These are phyloP conservation scores for Puma concolor DNA, from an alignment of 2,113 vertebrate genomes.

Conservation along the genomic window DNA sequence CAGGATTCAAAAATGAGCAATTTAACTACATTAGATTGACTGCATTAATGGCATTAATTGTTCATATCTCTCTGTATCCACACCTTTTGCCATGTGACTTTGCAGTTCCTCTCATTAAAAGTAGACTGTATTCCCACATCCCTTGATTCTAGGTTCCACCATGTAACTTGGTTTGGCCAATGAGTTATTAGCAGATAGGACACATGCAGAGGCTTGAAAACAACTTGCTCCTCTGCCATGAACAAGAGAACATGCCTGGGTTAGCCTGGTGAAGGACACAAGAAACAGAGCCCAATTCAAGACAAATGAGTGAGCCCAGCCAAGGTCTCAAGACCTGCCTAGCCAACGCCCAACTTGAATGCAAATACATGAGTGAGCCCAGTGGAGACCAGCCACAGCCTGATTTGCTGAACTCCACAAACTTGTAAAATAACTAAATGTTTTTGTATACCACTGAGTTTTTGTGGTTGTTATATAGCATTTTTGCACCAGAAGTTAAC, in stretches of 20 bases:
- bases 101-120: not conserved
- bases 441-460: not conserved
- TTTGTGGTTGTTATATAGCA: not conserved
- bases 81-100: not conserved
- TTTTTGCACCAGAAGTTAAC: not conserved
- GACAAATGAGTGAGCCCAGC: not conserved
- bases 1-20: not conserved
- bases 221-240: not conserved
- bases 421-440: not conserved
- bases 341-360: not conserved
- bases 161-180: not conserved
- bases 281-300: not conserved
- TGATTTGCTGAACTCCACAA: not conserved
- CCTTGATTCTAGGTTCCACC: not conserved
- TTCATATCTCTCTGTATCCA: not conserved
- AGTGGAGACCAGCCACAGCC: not conserved
- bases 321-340: not conserved
- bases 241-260: conserved; percentile 3
- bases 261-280: not conserved
- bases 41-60: not conserved
- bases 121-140: not conserved
- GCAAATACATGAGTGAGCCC: not conserved
- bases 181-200: not conserved
- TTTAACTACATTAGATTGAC: not conserved
- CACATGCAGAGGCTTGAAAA: not conserved